Base-by-base conservation (phyloP, 2,888 invertebrate species). In the Drosophila falleni region DNA sequence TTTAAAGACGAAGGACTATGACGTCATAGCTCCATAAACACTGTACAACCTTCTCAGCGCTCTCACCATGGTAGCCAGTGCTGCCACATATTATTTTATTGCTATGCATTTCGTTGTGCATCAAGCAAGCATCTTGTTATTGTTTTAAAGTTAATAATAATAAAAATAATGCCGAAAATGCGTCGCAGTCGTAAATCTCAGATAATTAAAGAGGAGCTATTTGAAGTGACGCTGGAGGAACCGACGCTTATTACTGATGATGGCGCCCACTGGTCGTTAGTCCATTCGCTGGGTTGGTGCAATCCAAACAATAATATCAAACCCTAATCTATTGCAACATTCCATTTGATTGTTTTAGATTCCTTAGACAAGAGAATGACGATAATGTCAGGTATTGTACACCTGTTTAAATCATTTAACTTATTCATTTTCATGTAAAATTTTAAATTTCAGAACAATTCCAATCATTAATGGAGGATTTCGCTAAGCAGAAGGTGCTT, bases 191-290 rank as follows among this genome's bases (percentile, higher is more conserved):
- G 97, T 67, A 98, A 98, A 92, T 94, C 97, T 13, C 99, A 99
- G 9, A 99, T 99, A 75, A 99, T 99, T 93, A 99, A 99, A 60
- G 99, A 99, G 99, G 99, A 99, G 93, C 93, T 99, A 16, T 99
- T 99, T 74, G 99, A 99, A 93, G 98, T 99, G 8, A 99, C 99
- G 0, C 93, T 99, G 13, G 99, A 99, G 91, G 99, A 99, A 93
- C 93, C 99, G 74, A 16, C 19, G 15, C 16, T 9, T 16, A 8
- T 15, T 2, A 1, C 5, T 11, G 39, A 39, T 9, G 42, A 19
- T 13, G 42, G 19, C 11, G 42, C 11, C 5, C 42, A 42, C 42
- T 42, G 42, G 42, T 19, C 19, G 19, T 11, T 42, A 42, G 42
- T 42, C 11, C 19, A 42, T 19, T 42, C 42, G 19, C 42, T 42